Base-by-base conservation (phyloP, 2,888 invertebrate genomes). In the Drosophila stalkeri region DNA sequence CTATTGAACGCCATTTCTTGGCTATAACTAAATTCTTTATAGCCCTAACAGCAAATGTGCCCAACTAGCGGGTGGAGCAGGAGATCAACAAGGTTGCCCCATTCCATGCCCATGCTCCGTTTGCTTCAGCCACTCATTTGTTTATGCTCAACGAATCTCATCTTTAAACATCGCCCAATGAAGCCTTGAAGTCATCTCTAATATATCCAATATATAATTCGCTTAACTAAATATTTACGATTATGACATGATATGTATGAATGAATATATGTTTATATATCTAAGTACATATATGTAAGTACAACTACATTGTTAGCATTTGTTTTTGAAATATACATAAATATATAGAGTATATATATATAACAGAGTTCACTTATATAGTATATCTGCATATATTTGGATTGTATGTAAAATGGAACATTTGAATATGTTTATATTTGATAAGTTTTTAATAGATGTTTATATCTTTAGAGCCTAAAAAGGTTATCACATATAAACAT, bases 21-120 rank as follows among this genome's bases (percentile, higher is more conserved):
- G 71, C 75, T 43, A 67, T 52, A 77, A 65, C 47, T 73, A 39
- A 37, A 63, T 63, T 46, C 65, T 69, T 77, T 77, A 73, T 73
- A 44, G 73, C 51, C 69, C 16, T 23, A 43, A 51, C 62, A 63
- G 56, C 59, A 49, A 67, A 23, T 51, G 66, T 49, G 67, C 44
- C 64, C 37, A n/a, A n/a, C 9, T n/a, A 4, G 7, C 1, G 16
- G 3, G 8, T 9, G 47, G 1, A 39, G n/a, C 3, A 14, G 33
- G 0, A 39, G 16, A 2, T 46, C 57, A 31, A 44, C 76, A 76
- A 73, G 59, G 61, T 49, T 75, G 43, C 54, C 41, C 44, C 14
- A 7, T 8, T 33, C 35, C 55, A n/a, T n/a, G 46, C 12, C 3
- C 18, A 44, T 16, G 27, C 27, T 27, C 27, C 27, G 6, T 35